Percentiles rank a stretch among this genome's conserved stretches.
Evolutionary conservation across 2,888 invertebrate species (phyloP).

Genomic region (Acleris cristana): DNA sequence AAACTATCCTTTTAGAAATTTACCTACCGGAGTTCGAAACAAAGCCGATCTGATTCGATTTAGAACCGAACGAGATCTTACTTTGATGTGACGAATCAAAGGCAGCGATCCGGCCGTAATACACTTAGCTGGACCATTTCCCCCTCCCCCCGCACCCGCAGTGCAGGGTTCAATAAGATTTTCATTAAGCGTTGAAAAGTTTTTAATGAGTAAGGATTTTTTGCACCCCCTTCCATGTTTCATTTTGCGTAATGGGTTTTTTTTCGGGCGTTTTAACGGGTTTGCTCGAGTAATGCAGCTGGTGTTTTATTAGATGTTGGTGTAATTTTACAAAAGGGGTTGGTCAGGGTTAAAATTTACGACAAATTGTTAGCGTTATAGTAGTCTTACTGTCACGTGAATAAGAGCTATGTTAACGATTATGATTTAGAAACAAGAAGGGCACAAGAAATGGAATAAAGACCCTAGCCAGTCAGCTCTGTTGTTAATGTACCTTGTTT

Average conservation of each 20-base stretch:
- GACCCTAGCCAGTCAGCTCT: no score
- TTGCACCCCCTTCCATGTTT: slow-evolving; percentile 54
- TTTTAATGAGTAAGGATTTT: slow-evolving; percentile 77
- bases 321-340: no score
- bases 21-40: slow-evolving; percentile 71
- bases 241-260: slow-evolving; percentile 29
- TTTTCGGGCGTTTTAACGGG: slow-evolving; percentile 8
- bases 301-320: neutral
- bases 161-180: slow-evolving; percentile 77
- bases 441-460: no score
- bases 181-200: slow-evolving; percentile 81
- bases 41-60: slow-evolving; percentile 80
- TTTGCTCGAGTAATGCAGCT: neutral
- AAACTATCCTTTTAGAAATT: slow-evolving; percentile 57
- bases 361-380: no score
- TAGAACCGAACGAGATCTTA: slow-evolving; percentile 74
- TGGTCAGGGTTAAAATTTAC: no score
- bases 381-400: no score
- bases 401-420: no score
- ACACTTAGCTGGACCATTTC: slow-evolving; percentile 81
- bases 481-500: no score
- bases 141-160: slow-evolving; percentile 56
- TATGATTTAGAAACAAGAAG: no score
- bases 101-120: slow-evolving; percentile 82
- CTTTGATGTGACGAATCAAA: slow-evolving; percentile 84